A percentile compares a stretch with the other conserved stretches of the same genome.
Conservation (phyloP, 2,797 vertebrate species). For the Saxicola maurus region DNA sequence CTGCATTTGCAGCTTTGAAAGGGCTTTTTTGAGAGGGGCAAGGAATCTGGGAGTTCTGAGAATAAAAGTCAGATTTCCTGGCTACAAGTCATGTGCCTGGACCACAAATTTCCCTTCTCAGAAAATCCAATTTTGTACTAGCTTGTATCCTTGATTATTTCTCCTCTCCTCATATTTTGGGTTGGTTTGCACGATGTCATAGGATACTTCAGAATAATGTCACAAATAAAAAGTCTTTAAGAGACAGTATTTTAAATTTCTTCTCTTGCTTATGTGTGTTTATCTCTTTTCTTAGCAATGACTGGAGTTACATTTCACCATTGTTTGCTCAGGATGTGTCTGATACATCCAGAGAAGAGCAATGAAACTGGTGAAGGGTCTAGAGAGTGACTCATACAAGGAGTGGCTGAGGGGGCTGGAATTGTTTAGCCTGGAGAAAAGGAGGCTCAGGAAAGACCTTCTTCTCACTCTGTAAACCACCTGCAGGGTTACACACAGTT, state of each 20-base stretch:
- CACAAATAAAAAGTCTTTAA: background rate
- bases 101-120: conserved; percentile 16
- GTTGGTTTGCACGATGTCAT: background rate
- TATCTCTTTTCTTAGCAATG: background rate
- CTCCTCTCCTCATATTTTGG: background rate
- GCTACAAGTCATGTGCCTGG: background rate
- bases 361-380: background rate
- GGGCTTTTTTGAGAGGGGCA: background rate
- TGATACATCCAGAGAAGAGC: background rate
- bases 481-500: rapidly evolving
- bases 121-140: background rate
- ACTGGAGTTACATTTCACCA: background rate
- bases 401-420: background rate
- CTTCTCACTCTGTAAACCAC: background rate
- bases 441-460: background rate
- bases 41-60: background rate
- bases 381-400: background rate
- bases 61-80: conserved; percentile 4
- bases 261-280: background rate
- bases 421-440: background rate
- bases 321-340: background rate
- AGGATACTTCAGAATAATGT: background rate
- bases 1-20: background rate
- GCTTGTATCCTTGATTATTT: background rate
- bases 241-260: background rate